Base-by-base conservation (phyloP, 2,113 vertebrate genomes). In the Istiophorus platypterus region DNA sequence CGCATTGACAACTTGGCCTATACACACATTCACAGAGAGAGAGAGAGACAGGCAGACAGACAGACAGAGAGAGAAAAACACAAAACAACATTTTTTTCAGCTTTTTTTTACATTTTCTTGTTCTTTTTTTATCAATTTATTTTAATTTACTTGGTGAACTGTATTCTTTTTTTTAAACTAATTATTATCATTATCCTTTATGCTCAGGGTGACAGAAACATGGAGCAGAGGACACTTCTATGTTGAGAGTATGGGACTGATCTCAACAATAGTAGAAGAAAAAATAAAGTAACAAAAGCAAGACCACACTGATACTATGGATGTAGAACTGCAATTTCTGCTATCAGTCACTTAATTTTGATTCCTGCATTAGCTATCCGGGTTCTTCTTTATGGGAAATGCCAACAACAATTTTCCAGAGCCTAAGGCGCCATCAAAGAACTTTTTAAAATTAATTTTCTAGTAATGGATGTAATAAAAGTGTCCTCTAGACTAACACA, bases 1-100 rank as follows among this genome's bases (percentile, higher is more conserved):
- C 61, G 5, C 84, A 88, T 84, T 89, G 91, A 92, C 88, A 93
- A 78, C 75, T 68, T 73, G 72, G 51, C 72, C 65, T 66, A 37
- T 34, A 34, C 49, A 31, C 49, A 27, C 29, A 22, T 13, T 27
- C 47, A 34, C 42, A n/a, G 34, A 37, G 34, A 37, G 34, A 37
- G 34, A 37, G 34, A 37, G 34, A 37, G 34, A 42, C 59, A 65
- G 45, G 72, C 68, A 42, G 68, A 69, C 54, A 74, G 58, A 76
- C 49, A 66, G 66, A 63, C 66, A 39, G 37, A 39, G 37, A 39
- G 37, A 39, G 37, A 69, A 70, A 79, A 31, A 67, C 66, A 67
- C 67, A 59, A 34, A n/a, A 54, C 49, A 70, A 24, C n/a, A n/a
- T 7, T 39, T 34, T 34, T 34, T 34, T 4, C 31, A 34, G 37